phyloP scores from a whole-genome alignment of 2,888 invertebrate genomes.

The Eupithecia abbreviata region DNA sequence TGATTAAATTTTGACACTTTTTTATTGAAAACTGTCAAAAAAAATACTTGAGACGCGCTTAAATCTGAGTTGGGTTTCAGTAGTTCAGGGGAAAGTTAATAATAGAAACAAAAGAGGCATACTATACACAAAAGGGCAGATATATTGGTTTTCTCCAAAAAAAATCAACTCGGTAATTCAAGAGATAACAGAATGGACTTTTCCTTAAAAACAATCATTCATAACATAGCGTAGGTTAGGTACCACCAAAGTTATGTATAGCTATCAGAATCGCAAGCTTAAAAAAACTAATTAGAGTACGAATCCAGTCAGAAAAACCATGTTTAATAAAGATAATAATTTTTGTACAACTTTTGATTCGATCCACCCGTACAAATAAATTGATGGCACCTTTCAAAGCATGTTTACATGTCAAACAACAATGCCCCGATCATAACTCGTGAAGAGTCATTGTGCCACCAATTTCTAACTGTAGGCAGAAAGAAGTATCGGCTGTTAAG shows the following conservation, averaged over 20 bases:
- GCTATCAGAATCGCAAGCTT: not conserved
- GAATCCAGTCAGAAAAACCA: not conserved
- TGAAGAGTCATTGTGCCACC: conserved; percentile 39
- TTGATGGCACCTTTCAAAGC: conserved; percentile 34
- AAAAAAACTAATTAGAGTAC: not conserved
- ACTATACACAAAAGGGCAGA: too few species aligned
- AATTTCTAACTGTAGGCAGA: conserved; percentile 47
- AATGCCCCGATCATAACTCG: conserved; percentile 44
- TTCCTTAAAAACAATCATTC: not conserved
- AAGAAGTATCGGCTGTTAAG: conserved; percentile 49
- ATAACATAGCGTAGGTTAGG: not conserved
- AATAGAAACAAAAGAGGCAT: too few species aligned
- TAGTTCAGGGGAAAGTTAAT: too few species aligned
- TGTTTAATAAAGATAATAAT: not conserved
- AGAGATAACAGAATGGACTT: not conserved
- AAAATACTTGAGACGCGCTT: too few species aligned
- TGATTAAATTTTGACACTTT: too few species aligned
- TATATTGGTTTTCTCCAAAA: not conserved
- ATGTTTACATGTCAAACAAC: conserved; percentile 51
- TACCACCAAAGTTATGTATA: not conserved
- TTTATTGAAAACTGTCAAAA: too few species aligned
- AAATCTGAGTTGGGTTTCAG: too few species aligned
- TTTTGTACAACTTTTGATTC: not conserved
- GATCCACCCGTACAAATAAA: not conserved
- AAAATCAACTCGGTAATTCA: not conserved